A percentile compares a stretch with the other conserved stretches of the same genome.
These are phyloP conservation scores for Neoarius graeffei DNA, from an alignment of 2,113 vertebrate species.

Conservation along the genomic window DNA sequence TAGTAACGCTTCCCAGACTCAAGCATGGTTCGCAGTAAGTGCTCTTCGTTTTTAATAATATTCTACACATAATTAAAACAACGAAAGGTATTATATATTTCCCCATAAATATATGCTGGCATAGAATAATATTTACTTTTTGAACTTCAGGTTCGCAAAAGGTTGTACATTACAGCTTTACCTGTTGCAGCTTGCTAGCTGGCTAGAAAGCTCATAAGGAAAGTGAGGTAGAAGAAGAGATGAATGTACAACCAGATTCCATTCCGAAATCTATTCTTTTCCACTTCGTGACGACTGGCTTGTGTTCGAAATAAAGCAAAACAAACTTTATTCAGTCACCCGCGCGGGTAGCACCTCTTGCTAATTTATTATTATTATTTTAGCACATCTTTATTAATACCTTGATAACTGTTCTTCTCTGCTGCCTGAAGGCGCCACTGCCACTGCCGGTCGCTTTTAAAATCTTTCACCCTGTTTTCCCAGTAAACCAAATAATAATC, in stretches of 20 bases:
- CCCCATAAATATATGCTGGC: not conserved
- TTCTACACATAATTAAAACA: not conserved
- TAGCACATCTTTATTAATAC: too few relatives aligned
- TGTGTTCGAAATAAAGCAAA: not conserved
- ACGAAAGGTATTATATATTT: not conserved
- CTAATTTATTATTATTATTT: too few relatives aligned
- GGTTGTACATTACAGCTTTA: not conserved
- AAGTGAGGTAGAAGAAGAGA: not conserved
- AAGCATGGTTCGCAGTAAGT: slow-evolving; percentile 52
- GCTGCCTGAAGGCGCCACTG: too few relatives aligned
- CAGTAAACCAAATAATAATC: not conserved
- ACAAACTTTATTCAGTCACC: not conserved
- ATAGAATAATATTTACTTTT: too few relatives aligned
- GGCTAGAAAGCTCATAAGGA: not conserved
- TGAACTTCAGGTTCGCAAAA: not conserved
- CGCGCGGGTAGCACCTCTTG: too few relatives aligned
- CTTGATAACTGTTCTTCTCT: too few relatives aligned
- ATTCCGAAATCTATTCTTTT: too few relatives aligned
- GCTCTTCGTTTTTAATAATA: not conserved
- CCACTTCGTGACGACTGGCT: not conserved
- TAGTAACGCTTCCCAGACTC: slow-evolving; percentile 39
- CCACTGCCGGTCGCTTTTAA: not conserved
- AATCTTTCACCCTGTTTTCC: not conserved
- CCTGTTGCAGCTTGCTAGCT: not conserved
- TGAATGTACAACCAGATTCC: too few relatives aligned